A percentile compares a stretch with the other conserved stretches of the same genome.
Evolutionary conservation across 2,113 vertebrate species (phyloP).

Genomic region (Podocnemis expansa): DNA sequence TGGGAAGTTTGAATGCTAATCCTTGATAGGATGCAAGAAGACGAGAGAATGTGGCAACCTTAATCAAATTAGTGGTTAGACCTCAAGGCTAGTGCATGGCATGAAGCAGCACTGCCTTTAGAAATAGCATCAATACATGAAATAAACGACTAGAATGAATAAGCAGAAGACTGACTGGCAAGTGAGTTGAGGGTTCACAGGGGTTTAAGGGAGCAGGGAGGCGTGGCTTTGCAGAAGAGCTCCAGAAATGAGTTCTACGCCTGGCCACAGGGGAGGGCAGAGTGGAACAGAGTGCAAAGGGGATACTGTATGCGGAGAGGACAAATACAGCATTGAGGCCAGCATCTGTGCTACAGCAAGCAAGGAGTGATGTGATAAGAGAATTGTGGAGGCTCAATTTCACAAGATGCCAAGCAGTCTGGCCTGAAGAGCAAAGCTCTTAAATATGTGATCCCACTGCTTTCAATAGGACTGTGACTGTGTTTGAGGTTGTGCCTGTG

Average conservation of each 20-base stretch:
- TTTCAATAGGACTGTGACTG: fast-evolving
- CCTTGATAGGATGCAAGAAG: not conserved
- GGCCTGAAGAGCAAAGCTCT: not conserved
- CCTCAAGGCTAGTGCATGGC: no score
- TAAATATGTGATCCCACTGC: not conserved
- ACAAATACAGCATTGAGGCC: not conserved
- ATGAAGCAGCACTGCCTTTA: not conserved
- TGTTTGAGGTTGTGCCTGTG: no score
- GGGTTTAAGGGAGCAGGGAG: not conserved
- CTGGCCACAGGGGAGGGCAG: not conserved
- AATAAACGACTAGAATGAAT: not conserved
- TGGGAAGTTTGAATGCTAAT: not conserved
- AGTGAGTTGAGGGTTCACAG: not conserved
- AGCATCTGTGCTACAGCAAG: not conserved
- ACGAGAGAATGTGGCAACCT: not conserved
- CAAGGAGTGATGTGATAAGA: not conserved
- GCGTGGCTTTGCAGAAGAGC: not conserved
- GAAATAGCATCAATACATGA: not conserved
- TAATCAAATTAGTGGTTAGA: not conserved
- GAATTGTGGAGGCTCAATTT: not conserved
- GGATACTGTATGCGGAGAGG: not conserved
- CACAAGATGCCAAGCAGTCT: not conserved
- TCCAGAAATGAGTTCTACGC: not conserved
- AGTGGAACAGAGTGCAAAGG: fast-evolving
- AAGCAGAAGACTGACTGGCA: not conserved